Percentiles rank a stretch among this genome's conserved stretches.
These are phyloP conservation scores for Syngnathus scovelli DNA, from an alignment of 2,113 vertebrate species.

Conservation along the genomic window DNA sequence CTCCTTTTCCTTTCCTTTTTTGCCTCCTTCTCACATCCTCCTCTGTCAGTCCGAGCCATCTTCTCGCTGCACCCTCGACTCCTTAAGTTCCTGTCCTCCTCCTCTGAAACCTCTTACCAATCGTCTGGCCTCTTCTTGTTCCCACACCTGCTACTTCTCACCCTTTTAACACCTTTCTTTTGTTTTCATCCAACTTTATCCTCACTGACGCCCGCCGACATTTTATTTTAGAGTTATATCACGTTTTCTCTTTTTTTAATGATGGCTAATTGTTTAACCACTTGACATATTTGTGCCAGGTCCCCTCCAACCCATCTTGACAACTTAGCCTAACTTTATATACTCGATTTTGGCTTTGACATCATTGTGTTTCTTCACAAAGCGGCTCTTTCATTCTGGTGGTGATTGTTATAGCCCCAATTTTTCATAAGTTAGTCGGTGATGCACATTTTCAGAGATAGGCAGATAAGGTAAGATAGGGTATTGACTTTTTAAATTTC, in stretches of 20 bases:
- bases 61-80: conserved; percentile 10
- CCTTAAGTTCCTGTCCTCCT: conserved; percentile 28
- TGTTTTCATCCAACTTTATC: conserved; percentile 21
- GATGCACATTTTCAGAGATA: background rate
- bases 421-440: background rate
- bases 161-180: conserved; percentile 19
- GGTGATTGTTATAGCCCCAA: background rate
- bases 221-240: background rate
- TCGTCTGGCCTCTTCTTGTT: conserved; percentile 41
- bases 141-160: conserved; percentile 48
- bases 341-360: too few relatives aligned
- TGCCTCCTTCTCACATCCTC: conserved; percentile 7
- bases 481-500: background rate
- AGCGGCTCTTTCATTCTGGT: too few relatives aligned
- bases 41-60: conserved; percentile 7
- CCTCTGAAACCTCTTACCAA: conserved; percentile 34
- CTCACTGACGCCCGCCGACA: background rate
- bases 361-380: too few relatives aligned
- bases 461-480: background rate
- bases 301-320: background rate
- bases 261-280: background rate
- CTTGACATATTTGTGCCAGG: background rate
- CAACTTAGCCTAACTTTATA: too few relatives aligned
- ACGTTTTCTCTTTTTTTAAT: background rate
- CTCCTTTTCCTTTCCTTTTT: conserved; percentile 11